Conservation (phyloP, 2,888 invertebrate genomes). For the Trichacis sp. region DNA sequence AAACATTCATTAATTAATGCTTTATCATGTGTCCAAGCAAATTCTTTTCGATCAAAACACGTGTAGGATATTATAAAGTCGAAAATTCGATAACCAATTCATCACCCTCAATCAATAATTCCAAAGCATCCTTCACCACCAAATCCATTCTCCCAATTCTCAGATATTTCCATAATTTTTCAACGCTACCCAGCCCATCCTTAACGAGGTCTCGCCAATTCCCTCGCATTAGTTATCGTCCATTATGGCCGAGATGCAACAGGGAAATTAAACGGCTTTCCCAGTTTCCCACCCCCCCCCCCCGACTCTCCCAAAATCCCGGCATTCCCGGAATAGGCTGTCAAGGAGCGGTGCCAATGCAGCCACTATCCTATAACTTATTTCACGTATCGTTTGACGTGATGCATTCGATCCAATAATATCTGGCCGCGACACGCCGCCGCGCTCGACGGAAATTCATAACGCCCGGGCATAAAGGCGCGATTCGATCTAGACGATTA, state of each 20-base stretch:
- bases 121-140: too few species aligned
- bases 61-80: too few species aligned
- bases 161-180: too few species aligned
- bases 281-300: conserved; percentile 47
- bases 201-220: too few species aligned
- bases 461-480: conserved; percentile 47
- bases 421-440: conserved; percentile 55
- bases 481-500: conserved; percentile 63
- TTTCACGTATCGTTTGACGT: conserved; percentile 70
- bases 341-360: conserved; percentile 69
- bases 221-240: conserved; percentile 23
- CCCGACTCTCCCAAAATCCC: conserved; percentile 49
- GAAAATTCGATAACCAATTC: too few species aligned
- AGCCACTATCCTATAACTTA: conserved; percentile 70
- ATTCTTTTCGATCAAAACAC: too few species aligned
- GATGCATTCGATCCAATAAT: conserved; percentile 70
- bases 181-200: too few species aligned
- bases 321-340: conserved; percentile 68
- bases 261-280: conserved; percentile 21
- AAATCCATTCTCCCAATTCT: too few species aligned
- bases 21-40: too few species aligned
- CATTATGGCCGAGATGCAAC: conserved; percentile 11
- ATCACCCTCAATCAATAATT: too few species aligned
- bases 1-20: too few species aligned
- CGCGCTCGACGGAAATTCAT: conserved; percentile 55